Percentiles rank a stretch among this genome's conserved stretches.
These are phyloP conservation scores for Luidia sarsii DNA, from an alignment of 53 echinoderm and acorn worm genomes.

Conservation along the genomic window DNA sequence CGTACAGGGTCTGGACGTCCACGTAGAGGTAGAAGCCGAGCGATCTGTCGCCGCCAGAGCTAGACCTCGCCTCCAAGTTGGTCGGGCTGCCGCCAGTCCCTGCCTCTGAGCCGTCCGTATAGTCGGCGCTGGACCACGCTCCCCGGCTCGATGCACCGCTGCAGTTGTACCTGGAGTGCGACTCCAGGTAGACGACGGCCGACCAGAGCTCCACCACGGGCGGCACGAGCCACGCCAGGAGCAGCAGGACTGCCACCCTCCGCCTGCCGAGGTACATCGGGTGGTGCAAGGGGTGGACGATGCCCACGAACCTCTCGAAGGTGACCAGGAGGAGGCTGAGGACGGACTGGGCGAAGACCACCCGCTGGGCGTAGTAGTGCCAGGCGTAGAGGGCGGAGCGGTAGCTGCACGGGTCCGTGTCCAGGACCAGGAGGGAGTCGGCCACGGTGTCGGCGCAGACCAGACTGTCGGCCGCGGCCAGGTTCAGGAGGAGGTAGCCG, in stretches of 20 bases:
- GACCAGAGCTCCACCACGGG: not conserved
- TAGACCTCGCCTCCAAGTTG: too few species aligned
- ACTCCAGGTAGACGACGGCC: not conserved
- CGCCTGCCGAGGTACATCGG: not conserved
- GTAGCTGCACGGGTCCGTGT: not conserved
- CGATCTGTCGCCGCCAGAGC: not conserved
- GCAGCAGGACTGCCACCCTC: not conserved
- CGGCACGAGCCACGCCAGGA: not conserved
- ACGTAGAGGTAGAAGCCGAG: too few species aligned
- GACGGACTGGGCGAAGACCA: not conserved
- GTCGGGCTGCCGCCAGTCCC: too few species aligned
- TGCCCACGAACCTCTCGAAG: constrained; percentile 4
- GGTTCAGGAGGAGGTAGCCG: constrained; percentile 20
- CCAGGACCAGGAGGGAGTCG: not conserved
- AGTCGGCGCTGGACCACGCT: too few species aligned
- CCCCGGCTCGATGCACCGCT: not conserved
- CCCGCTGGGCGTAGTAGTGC: not conserved
- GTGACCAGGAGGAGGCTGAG: not conserved
- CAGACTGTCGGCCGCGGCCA: constrained; percentile 21
- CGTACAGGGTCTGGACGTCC: too few species aligned
- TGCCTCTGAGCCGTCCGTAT: not conserved
- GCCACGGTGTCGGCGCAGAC: not conserved
- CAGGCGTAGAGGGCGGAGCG: too few species aligned
- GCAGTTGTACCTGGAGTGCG: not conserved
- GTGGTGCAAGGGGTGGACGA: constrained; percentile 1